Evolutionary conservation across 2,113 vertebrate genomes (phyloP).

Genomic region (Misgurnus anguillicaudatus): DNA sequence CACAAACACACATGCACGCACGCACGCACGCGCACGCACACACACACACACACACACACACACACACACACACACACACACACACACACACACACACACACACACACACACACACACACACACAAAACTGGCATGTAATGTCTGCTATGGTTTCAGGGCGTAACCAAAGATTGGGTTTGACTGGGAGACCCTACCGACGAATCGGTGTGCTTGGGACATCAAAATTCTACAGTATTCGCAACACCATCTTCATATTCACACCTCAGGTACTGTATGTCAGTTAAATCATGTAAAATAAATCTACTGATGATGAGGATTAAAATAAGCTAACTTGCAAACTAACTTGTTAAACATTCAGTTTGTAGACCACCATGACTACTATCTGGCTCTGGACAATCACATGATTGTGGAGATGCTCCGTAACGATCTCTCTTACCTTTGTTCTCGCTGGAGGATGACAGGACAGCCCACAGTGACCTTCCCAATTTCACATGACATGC

Average conservation of each 20-base stretch:
- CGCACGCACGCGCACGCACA: too few species aligned
- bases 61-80: not conserved
- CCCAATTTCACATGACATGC: slow-evolving; percentile 88
- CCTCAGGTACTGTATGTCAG: slow-evolving; percentile 79
- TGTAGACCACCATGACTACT: slow-evolving; percentile 95
- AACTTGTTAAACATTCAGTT: slow-evolving; percentile 72
- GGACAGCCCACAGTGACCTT: slow-evolving; percentile 91
- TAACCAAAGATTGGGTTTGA: slow-evolving; percentile 86
- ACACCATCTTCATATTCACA: slow-evolving; percentile 89
- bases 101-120: not conserved
- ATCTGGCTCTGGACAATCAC: slow-evolving; percentile 90
- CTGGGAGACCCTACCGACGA: slow-evolving; percentile 87
- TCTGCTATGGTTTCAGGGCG: slow-evolving; percentile 72
- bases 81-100: not conserved
- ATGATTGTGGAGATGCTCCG: slow-evolving; percentile 98
- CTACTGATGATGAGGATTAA: not conserved
- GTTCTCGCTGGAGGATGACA: slow-evolving; percentile 93
- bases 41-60: not conserved
- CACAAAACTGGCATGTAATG: not conserved
- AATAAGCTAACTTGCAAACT: not conserved
- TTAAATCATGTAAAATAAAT: not conserved
- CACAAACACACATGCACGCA: too few species aligned
- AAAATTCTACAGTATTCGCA: slow-evolving; percentile 91
- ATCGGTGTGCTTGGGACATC: slow-evolving; percentile 94
- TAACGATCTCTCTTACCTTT: slow-evolving; percentile 89